phyloP scores from a whole-genome alignment of 2,797 vertebrate genomes.

The Picus viridis region DNA sequence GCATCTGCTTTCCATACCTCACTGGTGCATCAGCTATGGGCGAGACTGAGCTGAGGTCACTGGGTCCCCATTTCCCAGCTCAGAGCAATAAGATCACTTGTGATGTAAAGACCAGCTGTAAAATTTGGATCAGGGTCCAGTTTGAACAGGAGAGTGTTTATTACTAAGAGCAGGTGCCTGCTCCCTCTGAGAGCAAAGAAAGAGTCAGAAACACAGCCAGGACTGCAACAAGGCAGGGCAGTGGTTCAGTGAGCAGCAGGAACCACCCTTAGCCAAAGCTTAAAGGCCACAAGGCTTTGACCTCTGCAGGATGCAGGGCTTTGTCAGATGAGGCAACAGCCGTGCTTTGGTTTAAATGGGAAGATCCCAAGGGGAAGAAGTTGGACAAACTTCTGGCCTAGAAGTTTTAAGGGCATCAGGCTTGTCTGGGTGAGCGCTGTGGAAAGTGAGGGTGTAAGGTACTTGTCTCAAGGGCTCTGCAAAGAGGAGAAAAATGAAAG shows the following conservation, averaged over 20 bases:
- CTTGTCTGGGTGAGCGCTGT: not conserved
- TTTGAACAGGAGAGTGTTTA: not conserved
- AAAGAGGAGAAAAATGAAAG: not conserved
- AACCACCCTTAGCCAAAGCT: not conserved
- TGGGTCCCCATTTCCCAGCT: fast-evolving
- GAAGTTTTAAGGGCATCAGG: not conserved
- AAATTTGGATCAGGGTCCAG: not conserved
- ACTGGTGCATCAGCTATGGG: not conserved
- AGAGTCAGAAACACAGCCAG: not conserved
- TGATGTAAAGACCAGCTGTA: not conserved
- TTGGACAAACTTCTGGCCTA: not conserved
- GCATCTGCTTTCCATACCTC: not conserved
- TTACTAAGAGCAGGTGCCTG: not conserved
- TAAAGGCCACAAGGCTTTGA: not conserved
- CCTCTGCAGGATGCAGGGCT: not conserved
- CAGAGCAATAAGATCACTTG: not conserved
- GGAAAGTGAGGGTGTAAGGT: not conserved
- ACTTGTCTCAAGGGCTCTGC: not conserved
- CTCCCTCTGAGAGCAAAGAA: not conserved
- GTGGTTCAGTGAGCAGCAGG: not conserved
- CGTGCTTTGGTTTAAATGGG: not conserved
- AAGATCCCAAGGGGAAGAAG: not conserved
- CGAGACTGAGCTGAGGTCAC: not conserved
- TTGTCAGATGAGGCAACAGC: not conserved
- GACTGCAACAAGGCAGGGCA: not conserved